These are phyloP conservation scores for Pasiphila rectangulata DNA, from an alignment of 2,888 invertebrate species.

Conservation along the genomic window DNA sequence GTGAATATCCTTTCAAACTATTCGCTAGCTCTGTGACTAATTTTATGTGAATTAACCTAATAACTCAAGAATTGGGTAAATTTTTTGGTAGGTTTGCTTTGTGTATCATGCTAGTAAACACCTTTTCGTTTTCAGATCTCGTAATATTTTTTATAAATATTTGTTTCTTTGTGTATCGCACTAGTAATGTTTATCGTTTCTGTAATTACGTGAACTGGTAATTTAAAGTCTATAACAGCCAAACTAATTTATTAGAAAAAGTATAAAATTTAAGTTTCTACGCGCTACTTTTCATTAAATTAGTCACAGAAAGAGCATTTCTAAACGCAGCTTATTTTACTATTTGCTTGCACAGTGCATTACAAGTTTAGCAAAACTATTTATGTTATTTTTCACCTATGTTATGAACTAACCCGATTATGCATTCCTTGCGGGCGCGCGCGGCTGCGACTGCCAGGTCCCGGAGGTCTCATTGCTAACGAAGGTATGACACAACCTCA, in stretches of 20 bases:
- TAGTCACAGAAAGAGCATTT: constrained; percentile 1
- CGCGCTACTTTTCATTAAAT: not conserved
- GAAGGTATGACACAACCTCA: constrained; percentile 60
- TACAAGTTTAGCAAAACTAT: not conserved
- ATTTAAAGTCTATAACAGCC: no score
- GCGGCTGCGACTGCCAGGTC: constrained; percentile 59
- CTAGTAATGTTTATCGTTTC: no score
- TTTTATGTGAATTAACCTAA: constrained; percentile 11
- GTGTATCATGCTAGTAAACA: no score
- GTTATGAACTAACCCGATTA: constrained; percentile 59
- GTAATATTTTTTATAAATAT: no score
- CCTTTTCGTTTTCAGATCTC: no score
- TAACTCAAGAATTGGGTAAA: not conserved
- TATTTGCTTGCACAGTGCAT: not conserved
- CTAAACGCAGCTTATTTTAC: not conserved
- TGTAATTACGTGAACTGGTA: no score
- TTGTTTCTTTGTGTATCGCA: no score
- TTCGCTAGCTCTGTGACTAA: constrained; percentile 15
- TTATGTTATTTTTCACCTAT: constrained; percentile 12
- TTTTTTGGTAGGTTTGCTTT: no score
- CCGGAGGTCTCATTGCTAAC: constrained; percentile 76
- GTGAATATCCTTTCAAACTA: constrained; percentile 65
- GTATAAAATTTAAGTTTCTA: no score
- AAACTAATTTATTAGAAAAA: no score
- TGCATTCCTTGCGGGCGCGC: constrained; percentile 61